Evolutionary conservation across 1,140 invertebrate species (phyloP).

Genomic region (Spodoptera frugiperda): DNA sequence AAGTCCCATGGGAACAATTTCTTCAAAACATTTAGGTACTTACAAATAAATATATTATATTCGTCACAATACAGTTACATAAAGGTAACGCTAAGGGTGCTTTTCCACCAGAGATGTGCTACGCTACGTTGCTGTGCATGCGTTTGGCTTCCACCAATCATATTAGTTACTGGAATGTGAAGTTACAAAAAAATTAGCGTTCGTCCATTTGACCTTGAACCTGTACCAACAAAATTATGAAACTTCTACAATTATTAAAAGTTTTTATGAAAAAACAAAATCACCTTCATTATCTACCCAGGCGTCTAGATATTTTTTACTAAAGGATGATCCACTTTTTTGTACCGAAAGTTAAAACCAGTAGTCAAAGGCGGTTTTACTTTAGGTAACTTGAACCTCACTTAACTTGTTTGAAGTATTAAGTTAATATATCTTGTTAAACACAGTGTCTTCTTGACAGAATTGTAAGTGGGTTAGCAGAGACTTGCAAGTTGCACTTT

Average conservation of each 20-base stretch:
- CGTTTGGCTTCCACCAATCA: too few relatives aligned
- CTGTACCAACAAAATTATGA: too few relatives aligned
- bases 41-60: not conserved
- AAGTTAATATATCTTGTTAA: slow-evolving; percentile 1
- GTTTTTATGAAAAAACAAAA: slow-evolving; percentile 12
- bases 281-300: not conserved
- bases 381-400: slow-evolving; percentile 23
- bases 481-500: too few relatives aligned
- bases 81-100: too few relatives aligned
- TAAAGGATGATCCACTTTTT: slow-evolving; percentile 21
- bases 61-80: slow-evolving; percentile 41
- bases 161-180: too few relatives aligned
- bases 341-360: slow-evolving; percentile 23
- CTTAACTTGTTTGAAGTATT: slow-evolving; percentile 17
- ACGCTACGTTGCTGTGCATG: too few relatives aligned
- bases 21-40: slow-evolving; percentile 31
- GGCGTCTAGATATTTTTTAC: slow-evolving; percentile 19
- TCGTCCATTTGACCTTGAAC: too few relatives aligned
- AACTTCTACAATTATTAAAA: too few relatives aligned
- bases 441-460: not conserved
- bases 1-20: slow-evolving; percentile 34
- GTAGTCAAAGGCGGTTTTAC: slow-evolving; percentile 9
- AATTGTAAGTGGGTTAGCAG: too few relatives aligned
- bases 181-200: too few relatives aligned
- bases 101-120: too few relatives aligned